Percentiles rank a stretch among this genome's conserved stretches.
phyloP scores from a whole-genome alignment of 2,888 invertebrate genomes.

The Drosophila conformis region DNA sequence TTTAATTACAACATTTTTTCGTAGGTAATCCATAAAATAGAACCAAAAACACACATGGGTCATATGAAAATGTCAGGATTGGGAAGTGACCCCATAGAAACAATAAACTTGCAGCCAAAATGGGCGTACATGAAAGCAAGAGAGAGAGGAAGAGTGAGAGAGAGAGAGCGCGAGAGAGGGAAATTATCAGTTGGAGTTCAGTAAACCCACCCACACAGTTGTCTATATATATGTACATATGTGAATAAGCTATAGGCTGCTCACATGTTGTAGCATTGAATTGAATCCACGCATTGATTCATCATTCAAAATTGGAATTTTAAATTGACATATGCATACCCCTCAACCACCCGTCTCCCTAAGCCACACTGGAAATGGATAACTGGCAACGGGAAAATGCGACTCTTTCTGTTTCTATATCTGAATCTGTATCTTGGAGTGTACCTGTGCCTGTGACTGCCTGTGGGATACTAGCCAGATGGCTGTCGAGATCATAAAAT shows the following conservation, averaged over 20 bases:
- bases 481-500: slow-evolving; percentile 48
- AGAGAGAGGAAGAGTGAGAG: background rate
- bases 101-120: slow-evolving; percentile 46
- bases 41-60: slow-evolving; percentile 13
- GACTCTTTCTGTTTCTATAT: slow-evolving; percentile 6
- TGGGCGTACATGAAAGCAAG: slow-evolving; percentile 56
- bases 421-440: background rate
- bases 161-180: background rate
- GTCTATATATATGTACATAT: background rate
- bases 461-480: slow-evolving; percentile 52
- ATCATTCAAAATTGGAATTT: slow-evolving; percentile 62
- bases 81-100: slow-evolving; percentile 47
- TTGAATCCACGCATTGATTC: slow-evolving; percentile 51
- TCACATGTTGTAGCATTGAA: slow-evolving; percentile 3
- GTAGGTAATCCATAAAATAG: slow-evolving; percentile 26
- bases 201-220: slow-evolving; percentile 44
- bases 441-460: background rate
- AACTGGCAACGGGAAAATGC: slow-evolving; percentile 1
- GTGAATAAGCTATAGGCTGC: background rate
- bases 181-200: slow-evolving; percentile 37
- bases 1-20: slow-evolving; percentile 66
- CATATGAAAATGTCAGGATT: slow-evolving; percentile 72
- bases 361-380: background rate
- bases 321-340: slow-evolving; percentile 49
- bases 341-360: background rate